These are phyloP conservation scores for Lordiphosa collinella DNA, from an alignment of 1,140 invertebrate genomes.

Conservation along the genomic window DNA sequence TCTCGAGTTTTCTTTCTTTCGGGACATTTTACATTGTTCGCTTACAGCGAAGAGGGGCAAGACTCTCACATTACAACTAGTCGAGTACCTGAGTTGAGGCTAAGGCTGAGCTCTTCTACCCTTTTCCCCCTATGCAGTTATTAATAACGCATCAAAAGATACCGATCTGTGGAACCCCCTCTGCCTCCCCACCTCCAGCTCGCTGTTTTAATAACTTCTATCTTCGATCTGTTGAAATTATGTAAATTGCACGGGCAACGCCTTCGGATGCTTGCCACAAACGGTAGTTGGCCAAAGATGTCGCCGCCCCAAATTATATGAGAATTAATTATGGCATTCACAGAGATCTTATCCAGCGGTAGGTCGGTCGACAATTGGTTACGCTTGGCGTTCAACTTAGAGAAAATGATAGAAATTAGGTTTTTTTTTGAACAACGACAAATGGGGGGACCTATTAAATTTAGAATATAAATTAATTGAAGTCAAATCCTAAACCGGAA, in stretches of 20 bases:
- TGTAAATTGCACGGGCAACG: slow-evolving; percentile 37
- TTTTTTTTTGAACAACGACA: too few relatives aligned
- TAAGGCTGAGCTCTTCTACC: background rate
- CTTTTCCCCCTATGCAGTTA: slow-evolving; percentile 49
- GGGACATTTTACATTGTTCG: slow-evolving; percentile 1
- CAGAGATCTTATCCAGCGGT: slow-evolving; percentile 37
- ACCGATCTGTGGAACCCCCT: slow-evolving; percentile 43
- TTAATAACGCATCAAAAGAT: slow-evolving; percentile 74
- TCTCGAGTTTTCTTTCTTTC: slow-evolving; percentile 47
- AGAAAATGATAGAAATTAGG: too few relatives aligned
- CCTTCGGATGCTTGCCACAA: background rate
- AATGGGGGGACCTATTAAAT: too few relatives aligned
- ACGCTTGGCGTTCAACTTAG: too few relatives aligned
- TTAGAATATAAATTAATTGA: too few relatives aligned
- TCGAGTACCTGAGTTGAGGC: slow-evolving; percentile 7
- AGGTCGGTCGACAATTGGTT: slow-evolving; percentile 6
- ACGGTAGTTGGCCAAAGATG: slow-evolving; percentile 14
- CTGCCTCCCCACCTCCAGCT: background rate
- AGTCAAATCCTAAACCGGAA: too few relatives aligned
- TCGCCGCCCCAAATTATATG: slow-evolving; percentile 25
- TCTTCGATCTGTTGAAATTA: slow-evolving; percentile 65
- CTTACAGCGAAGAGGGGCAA: background rate
- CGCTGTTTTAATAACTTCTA: slow-evolving; percentile 51
- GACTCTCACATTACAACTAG: slow-evolving; percentile 49
- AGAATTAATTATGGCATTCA: slow-evolving; percentile 59